Evolutionary conservation across 2,797 vertebrate genomes (phyloP).

Genomic region (Hoplostethus mediterraneus): DNA sequence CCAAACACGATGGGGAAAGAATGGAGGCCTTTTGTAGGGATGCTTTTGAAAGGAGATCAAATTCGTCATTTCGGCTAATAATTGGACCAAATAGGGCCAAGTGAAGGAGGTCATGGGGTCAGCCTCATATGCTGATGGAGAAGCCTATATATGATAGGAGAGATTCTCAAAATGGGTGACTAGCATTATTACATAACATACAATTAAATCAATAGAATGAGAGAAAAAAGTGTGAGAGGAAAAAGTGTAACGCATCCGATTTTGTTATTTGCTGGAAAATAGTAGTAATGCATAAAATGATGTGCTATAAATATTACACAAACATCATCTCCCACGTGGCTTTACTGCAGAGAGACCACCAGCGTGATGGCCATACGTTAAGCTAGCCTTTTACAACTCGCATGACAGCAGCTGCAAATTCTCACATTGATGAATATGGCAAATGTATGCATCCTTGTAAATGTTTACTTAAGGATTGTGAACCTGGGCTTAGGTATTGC

Average conservation of each 20-base stretch:
- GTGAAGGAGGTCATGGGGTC: constrained; percentile 86
- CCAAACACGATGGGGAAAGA: constrained; percentile 88
- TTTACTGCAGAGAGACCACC: constrained; percentile 54
- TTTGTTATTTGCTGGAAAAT: constrained; percentile 25
- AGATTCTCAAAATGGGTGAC: constrained; percentile 43
- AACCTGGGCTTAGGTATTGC: constrained; percentile 77
- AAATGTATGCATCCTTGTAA: constrained; percentile 72
- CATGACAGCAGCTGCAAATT: constrained; percentile 71
- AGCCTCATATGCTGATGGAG: constrained; percentile 80
- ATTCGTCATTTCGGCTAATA: constrained; percentile 95
- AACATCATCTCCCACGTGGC: constrained; percentile 44
- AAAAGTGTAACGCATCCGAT: neutral
- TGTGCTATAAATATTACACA: constrained; percentile 21
- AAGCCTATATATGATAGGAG: constrained; percentile 78
- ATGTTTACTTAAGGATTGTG: constrained; percentile 80
- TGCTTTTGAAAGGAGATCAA: constrained; percentile 91
- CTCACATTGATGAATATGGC: constrained; percentile 70
- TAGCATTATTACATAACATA: constrained; percentile 15
- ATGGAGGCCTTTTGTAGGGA: constrained; percentile 87
- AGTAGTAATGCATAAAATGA: constrained; percentile 48
- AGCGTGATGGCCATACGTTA: constrained; percentile 16
- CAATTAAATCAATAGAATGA: constrained; percentile 10
- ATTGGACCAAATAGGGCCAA: constrained; percentile 90
- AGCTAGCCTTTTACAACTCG: constrained; percentile 34
- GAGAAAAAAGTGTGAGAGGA: neutral